phyloP scores from a whole-genome alignment of 2,888 invertebrate species.

The Bugulina stolonifera region DNA sequence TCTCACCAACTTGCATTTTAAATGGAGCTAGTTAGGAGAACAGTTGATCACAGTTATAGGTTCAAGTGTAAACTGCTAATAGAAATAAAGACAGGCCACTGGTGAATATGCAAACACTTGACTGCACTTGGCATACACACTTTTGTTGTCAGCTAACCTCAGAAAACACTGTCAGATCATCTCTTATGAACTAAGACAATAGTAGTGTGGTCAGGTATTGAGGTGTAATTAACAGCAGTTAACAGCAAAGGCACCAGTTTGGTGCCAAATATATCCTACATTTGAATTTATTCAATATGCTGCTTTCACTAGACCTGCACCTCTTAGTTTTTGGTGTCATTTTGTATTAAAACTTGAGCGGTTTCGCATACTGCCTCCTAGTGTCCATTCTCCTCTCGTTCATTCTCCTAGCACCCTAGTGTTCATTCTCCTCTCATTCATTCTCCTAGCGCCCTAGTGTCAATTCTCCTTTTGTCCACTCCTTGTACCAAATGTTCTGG shows the following conservation, averaged over 20 bases:
- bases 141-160: constrained; percentile 24
- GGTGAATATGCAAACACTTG: constrained; percentile 15
- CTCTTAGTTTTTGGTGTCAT: no score
- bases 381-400: no score
- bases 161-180: constrained; percentile 19
- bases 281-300: no score
- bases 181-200: constrained; percentile 25
- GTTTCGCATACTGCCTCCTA: no score
- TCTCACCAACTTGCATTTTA: background rate
- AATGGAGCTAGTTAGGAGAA: constrained; percentile 20
- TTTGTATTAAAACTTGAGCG: no score
- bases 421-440: no score
- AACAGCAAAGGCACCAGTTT: background rate
- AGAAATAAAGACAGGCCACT: constrained; percentile 14
- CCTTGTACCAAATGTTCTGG: no score
- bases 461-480: no score
- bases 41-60: background rate
- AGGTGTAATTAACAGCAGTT: constrained; percentile 12
- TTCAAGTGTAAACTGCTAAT: background rate
- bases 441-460: no score
- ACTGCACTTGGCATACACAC: constrained; percentile 7
- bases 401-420: no score
- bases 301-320: no score
- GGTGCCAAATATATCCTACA: constrained; percentile 11
- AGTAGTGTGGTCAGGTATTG: background rate